phyloP scores from a whole-genome alignment of 2,113 vertebrate genomes.

The Cichladusa arquata region DNA sequence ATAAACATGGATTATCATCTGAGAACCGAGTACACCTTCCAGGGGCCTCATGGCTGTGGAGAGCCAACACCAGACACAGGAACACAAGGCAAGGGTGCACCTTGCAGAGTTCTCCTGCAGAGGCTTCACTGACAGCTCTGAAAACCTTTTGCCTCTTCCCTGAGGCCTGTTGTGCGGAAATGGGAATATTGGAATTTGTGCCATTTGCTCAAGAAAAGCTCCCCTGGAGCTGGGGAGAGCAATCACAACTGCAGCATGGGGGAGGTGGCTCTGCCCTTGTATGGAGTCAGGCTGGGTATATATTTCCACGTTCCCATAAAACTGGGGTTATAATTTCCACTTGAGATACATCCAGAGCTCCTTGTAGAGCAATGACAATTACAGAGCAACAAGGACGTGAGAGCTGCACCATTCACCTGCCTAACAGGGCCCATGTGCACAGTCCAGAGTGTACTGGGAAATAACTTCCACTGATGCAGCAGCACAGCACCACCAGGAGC shows the following conservation, averaged over 20 bases:
- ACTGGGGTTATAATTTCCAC: background rate
- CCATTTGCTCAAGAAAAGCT: background rate
- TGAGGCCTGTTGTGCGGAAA: background rate
- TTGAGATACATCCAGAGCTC: slow-evolving; percentile 28
- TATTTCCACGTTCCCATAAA: background rate
- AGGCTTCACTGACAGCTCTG: background rate
- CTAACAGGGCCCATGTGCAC: background rate
- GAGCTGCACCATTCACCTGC: background rate
- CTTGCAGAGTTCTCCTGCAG: background rate
- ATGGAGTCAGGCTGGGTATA: background rate
- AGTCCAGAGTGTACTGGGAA: slow-evolving; percentile 37
- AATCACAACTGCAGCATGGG: background rate
- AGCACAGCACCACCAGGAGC: slow-evolving; percentile 42
- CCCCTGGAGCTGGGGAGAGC: background rate
- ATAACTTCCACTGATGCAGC: slow-evolving; percentile 64
- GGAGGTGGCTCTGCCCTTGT: background rate
- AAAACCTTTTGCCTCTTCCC: background rate
- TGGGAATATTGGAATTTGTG: background rate
- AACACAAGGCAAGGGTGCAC: background rate
- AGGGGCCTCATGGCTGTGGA: background rate
- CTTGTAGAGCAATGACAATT: slow-evolving; percentile 39
- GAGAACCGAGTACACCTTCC: background rate
- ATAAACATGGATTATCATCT: background rate
- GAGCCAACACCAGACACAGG: background rate
- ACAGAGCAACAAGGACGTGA: background rate